Base-by-base conservation (phyloP, 2,888 invertebrate species). In the Oligia fasciuncula region DNA sequence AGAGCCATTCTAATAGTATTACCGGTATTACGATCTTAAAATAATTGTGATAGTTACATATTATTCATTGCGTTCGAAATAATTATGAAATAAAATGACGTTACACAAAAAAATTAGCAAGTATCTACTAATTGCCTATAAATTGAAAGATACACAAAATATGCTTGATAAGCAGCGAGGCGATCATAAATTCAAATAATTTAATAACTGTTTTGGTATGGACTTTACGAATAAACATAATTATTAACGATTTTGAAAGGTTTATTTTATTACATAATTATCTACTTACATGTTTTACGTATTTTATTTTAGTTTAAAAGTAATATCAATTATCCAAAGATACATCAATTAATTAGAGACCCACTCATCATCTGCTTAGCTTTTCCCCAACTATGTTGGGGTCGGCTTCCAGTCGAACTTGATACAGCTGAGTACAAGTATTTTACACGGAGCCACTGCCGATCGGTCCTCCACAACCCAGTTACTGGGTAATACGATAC, bases 141-240 rank as follows among this genome's bases (percentile, higher is more conserved):
- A 73, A 77, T 63, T 84, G 51, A 76, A 84, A 77, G 85, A 84
- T 77, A 71, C 65, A 81, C 81, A n/a, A n/a, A n/a, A n/a, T n/a
- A 78, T 60, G 62, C 62, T 76, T 79, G 85, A 77, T 85, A 85
- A 83, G 69, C 67, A 62, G 40, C 35, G 77, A 70, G 83, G 69
- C 46, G n/a, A 66, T 69, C 43, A 67, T 62, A 73, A 83, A 85
- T 79, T 76, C 40, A 60, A 78, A 68, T 76, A 78, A 85, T 85
- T 85, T 75, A 84, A 60, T 76, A n/a, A 81, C 75, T 73, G 73
- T 71, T 84, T 67, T 67, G 40, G 23, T 67, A 67, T 76, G 35
- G 14, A 57, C 11, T 65, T 9, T 46, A 67, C 46, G 8, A 80
- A 68, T 54, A 29, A 49, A 46, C 49, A 14, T 40, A 57, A 80